These are phyloP conservation scores for Epistrophe grossulariae DNA, from an alignment of 2,888 invertebrate genomes.

Conservation along the genomic window DNA sequence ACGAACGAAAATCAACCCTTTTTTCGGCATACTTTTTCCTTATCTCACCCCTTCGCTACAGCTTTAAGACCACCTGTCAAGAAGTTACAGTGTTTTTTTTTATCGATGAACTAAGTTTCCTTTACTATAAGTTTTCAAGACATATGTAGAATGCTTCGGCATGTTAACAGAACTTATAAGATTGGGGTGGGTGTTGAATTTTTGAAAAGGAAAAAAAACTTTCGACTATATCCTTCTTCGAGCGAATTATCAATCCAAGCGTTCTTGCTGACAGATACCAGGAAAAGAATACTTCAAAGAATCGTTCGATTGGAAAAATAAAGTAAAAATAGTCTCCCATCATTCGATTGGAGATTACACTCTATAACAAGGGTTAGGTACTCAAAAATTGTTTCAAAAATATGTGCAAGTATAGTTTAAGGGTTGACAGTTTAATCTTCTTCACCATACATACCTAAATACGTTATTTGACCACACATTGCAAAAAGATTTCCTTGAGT, in stretches of 20 bases:
- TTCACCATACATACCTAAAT: conserved; percentile 9
- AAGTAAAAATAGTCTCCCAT: conserved; percentile 10
- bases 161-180: conserved; percentile 38
- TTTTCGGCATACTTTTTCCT: conserved; percentile 12
- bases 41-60: conserved; percentile 23
- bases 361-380: background rate
- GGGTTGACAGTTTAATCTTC: conserved; percentile 70
- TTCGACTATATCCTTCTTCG: background rate
- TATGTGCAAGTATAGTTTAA: conserved; percentile 2
- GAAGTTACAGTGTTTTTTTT: conserved; percentile 33
- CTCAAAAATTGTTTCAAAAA: conserved; percentile 21
- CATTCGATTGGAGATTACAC: conserved; percentile 52
- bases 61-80: conserved; percentile 48
- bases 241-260: conserved; percentile 46
- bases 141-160: conserved; percentile 25
- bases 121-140: background rate
- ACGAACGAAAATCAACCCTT: conserved; percentile 41
- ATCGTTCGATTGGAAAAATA: conserved; percentile 60
- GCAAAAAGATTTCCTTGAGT: conserved; percentile 27
- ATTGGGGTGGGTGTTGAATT: conserved; percentile 23
- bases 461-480: conserved; percentile 68
- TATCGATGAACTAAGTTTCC: conserved; percentile 32
- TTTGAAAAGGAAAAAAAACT: conserved; percentile 9
- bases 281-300: conserved; percentile 49
- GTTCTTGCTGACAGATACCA: conserved; percentile 37